Evolutionary conservation across 2,888 invertebrate species (phyloP), one percentile per base, ranked within the genome.

Genomic region (Caenorhabditis panamensis): DNA sequence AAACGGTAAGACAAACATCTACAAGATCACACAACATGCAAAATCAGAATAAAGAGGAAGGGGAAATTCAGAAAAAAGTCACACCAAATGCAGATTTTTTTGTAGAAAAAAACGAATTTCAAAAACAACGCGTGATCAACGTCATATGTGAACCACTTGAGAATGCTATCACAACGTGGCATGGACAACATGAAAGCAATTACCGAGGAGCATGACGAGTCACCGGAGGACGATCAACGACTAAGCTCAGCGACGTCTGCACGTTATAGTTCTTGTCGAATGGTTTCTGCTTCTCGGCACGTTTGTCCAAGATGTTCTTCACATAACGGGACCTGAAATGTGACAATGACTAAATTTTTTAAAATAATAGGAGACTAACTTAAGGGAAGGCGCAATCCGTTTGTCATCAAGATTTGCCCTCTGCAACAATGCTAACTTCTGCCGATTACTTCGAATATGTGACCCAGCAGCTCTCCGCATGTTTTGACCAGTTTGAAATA

Each of bases 391-490:
- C 11, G 80, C 76, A 18, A 81, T 71, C 9, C 54, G 31, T 20
- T 62, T 64, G 51, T 58, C 58, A 24, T 62, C 61, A 1, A 81
- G 36, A n/a, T 58, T 67, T 44, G 76, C 72, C 41, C 64, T 37
- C 36, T 67, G 71, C 18, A 81, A 31, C 28, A 81, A 49, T 31
- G 71, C 76, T 8, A 72, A 53, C 31, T 81, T 76, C 58, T 71
- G 64, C n/a, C 76, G 80, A 37, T 64, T 62, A 9, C 28, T 72
- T 16, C 80, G 76, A 49, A 76, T 58, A 41, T 81, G 76, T 5
- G 67, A 49, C 5, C 76, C 71, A 18, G 76, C 80, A 41, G 75
- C 75, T 41, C 80, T 44, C 37, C 76, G 71, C 80, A 81, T 81
- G 59, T 49, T 31, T 36, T 31, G 41, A 49, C 18, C 44, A 13